Conservation (phyloP, 1,140 invertebrate species). For the Bombus turneri region DNA sequence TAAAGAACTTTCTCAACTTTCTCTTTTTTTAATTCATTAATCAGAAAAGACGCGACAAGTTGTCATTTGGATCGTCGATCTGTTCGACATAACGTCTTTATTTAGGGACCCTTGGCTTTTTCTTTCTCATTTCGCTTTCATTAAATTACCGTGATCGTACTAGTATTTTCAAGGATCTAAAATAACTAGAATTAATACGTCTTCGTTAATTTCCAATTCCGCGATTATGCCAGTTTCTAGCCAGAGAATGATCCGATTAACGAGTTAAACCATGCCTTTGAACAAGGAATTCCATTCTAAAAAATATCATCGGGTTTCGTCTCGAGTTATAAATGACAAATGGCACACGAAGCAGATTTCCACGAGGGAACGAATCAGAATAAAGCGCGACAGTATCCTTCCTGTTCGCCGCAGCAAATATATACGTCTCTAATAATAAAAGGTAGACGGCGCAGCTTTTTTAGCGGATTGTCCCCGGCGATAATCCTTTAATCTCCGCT, state of each 20-base stretch:
- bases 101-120: no score
- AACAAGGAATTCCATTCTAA: background rate
- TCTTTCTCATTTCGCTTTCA: no score
- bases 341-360: background rate
- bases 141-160: no score
- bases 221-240: background rate
- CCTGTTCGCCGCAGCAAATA: conserved; percentile 17
- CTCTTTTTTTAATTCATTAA: background rate
- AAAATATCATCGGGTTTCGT: background rate
- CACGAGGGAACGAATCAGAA: conserved; percentile 46
- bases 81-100: no score
- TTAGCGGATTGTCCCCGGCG: conserved; percentile 54
- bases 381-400: background rate
- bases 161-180: no score
- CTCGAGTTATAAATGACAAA: conserved; percentile 7
- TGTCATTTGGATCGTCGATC: no score
- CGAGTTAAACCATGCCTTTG: background rate
- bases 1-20: background rate
- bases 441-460: conserved; percentile 48
- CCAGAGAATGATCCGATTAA: background rate
- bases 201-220: no score
- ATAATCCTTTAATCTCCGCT: conserved; percentile 64
- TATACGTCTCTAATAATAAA: conserved; percentile 49
- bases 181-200: no score
- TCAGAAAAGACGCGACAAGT: no score